Conservation (phyloP, 2,888 invertebrate genomes). For the Patella depressa region DNA sequence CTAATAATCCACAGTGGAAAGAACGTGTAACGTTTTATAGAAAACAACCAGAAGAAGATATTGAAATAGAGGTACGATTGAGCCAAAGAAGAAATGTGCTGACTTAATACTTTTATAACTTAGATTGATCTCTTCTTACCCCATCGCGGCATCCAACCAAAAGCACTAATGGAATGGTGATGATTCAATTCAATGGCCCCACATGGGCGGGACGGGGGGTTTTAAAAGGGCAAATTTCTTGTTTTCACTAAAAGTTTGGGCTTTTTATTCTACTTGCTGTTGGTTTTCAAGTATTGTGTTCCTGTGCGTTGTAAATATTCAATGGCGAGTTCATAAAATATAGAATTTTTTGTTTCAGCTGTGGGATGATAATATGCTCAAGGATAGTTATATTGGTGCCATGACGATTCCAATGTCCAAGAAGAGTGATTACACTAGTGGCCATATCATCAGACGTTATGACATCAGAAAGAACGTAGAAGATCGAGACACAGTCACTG, state of each 20-base stretch:
- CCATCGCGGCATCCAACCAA: too few relatives aligned
- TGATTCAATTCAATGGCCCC: too few relatives aligned
- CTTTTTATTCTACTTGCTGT: too few relatives aligned
- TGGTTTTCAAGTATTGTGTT: too few relatives aligned
- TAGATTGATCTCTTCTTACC: too few relatives aligned
- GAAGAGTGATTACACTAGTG: slow-evolving; percentile 48
- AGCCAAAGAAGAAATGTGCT: not conserved
- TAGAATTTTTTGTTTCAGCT: slow-evolving; percentile 44
- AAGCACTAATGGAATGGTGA: too few relatives aligned
- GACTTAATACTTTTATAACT: too few relatives aligned
- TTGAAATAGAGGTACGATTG: slow-evolving; percentile 65
- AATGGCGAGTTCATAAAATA: too few relatives aligned
- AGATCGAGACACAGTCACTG: slow-evolving; percentile 27
- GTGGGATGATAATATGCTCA: slow-evolving; percentile 63
- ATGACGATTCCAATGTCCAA: slow-evolving; percentile 56
- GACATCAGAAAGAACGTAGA: slow-evolving; percentile 5
- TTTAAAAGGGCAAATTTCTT: too few relatives aligned
- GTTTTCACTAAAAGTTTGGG: too few relatives aligned
- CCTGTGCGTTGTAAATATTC: too few relatives aligned
- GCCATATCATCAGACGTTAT: slow-evolving; percentile 46
- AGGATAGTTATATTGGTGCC: slow-evolving; percentile 58
- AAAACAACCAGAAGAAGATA: slow-evolving; percentile 70
- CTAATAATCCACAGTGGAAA: slow-evolving; percentile 72
- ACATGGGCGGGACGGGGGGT: too few relatives aligned
- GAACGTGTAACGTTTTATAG: slow-evolving; percentile 72